Evolutionary conservation across 2,797 vertebrate genomes (phyloP).

Genomic region (Liasis olivaceus): DNA sequence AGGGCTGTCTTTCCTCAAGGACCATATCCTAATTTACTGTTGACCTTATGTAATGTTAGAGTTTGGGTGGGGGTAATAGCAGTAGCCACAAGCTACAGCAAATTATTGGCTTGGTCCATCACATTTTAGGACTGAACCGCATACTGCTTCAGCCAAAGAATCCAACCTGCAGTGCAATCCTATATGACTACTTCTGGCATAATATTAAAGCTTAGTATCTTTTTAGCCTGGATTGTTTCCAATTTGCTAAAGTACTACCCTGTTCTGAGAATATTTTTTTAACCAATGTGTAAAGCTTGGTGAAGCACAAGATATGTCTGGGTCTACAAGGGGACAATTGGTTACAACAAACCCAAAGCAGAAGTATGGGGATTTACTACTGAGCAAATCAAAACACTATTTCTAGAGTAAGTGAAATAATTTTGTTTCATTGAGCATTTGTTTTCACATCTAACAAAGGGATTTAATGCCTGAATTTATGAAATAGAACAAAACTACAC

Average conservation of each 20-base stretch:
- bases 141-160: not conserved
- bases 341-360: constrained; percentile 12
- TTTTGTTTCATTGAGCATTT: not conserved
- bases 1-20: not conserved
- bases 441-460: constrained; percentile 9
- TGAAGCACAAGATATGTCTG: not conserved
- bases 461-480: not conserved
- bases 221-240: not conserved
- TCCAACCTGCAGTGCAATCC: not conserved
- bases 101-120: not conserved
- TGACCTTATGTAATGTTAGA: not conserved
- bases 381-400: constrained; percentile 14
- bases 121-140: not conserved
- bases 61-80: not conserved
- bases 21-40: not conserved
- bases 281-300: not conserved
- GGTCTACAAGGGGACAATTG: constrained; percentile 16
- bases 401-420: constrained; percentile 33
- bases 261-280: not conserved
- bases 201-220: not conserved
- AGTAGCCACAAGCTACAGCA: not conserved
- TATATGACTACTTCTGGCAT: not conserved
- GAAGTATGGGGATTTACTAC: constrained; percentile 16
- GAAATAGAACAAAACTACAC: constrained; percentile 28
- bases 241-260: not conserved